These are phyloP conservation scores for Apodemus speciosus DNA, from an alignment of 2,113 vertebrate species.

Conservation along the genomic window DNA sequence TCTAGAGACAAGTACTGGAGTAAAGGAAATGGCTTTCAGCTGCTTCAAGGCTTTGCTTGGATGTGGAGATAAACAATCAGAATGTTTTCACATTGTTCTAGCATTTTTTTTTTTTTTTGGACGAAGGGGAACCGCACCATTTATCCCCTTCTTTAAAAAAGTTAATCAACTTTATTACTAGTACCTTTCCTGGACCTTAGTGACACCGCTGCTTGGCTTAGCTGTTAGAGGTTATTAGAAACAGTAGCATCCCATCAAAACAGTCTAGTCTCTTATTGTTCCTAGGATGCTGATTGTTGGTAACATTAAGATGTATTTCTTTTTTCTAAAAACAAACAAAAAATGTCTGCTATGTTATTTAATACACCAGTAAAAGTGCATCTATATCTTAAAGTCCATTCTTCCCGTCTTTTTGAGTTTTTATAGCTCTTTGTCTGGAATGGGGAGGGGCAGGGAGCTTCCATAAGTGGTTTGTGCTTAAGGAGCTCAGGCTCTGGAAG, in stretches of 20 bases:
- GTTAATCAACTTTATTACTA: conserved; percentile 68
- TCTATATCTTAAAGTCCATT: conserved; percentile 74
- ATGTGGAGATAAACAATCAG: conserved; percentile 54
- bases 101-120: background rate
- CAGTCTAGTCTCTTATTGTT: conserved; percentile 61
- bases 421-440: conserved; percentile 77
- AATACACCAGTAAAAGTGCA: conserved; percentile 74
- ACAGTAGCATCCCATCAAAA: conserved; percentile 64
- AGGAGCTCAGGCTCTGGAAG: conserved; percentile 36
- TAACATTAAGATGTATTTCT: conserved; percentile 72
- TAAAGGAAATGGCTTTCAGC: conserved; percentile 40
- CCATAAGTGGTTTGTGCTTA: background rate
- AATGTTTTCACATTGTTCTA: conserved; percentile 61
- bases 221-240: conserved; percentile 69
- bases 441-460: conserved; percentile 22
- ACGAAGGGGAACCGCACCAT: conserved; percentile 11
- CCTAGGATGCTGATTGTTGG: conserved; percentile 67
- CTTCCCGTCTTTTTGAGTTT: conserved; percentile 60
- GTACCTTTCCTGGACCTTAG: conserved; percentile 55
- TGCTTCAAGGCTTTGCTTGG: conserved; percentile 55
- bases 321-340: background rate
- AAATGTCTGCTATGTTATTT: conserved; percentile 72
- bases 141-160: background rate
- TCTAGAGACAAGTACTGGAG: background rate
- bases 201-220: conserved; percentile 63